Evolutionary conservation across 2,888 invertebrate species (phyloP), one percentile per base, ranked within the genome.

Genomic region (Camptogramma bilineatum): DNA sequence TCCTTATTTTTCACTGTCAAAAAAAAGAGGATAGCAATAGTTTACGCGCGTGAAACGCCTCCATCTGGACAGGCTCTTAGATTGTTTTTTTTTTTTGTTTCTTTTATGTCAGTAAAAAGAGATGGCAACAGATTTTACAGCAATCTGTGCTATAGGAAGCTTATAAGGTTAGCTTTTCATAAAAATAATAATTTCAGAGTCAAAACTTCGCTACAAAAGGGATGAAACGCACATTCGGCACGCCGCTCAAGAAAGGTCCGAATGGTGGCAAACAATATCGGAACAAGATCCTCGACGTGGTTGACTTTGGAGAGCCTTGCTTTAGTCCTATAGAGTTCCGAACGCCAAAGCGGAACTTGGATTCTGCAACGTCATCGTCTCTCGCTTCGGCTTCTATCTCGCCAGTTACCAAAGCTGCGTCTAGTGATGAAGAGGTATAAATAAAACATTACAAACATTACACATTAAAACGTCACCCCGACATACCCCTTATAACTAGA

Each of bases 141-240:
- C n/a, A n/a, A n/a, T n/a, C n/a, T n/a, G n/a, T n/a, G n/a, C n/a
- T n/a, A n/a, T n/a, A n/a, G n/a, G n/a, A n/a, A n/a, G n/a, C n/a
- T n/a, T n/a, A n/a, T n/a, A n/a, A n/a, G n/a, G n/a, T n/a, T n/a
- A n/a, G n/a, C n/a, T n/a, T n/a, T n/a, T n/a, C n/a, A n/a, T n/a
- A n/a, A n/a, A n/a, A n/a, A n/a, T n/a, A n/a, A n/a, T n/a, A 57
- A 34, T 78, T 80, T 8, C 78, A 92, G 92, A 83, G 85, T 68
- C 81, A 77, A 9, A 84, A 87, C 62, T 69, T 82, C 46, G 84
- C 84, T 5, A 70, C 83, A 0, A 87, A 87, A 71, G 92, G 90
- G 0, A 88, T 93, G 87, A 89, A 88, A 70, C 88, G 93, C 19
- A 89, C 90, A 17, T 93, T 92, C 63, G 92, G 85, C 1, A 91